Evolutionary conservation across 1,140 invertebrate genomes (phyloP).

Genomic region (Amyelois transitella): DNA sequence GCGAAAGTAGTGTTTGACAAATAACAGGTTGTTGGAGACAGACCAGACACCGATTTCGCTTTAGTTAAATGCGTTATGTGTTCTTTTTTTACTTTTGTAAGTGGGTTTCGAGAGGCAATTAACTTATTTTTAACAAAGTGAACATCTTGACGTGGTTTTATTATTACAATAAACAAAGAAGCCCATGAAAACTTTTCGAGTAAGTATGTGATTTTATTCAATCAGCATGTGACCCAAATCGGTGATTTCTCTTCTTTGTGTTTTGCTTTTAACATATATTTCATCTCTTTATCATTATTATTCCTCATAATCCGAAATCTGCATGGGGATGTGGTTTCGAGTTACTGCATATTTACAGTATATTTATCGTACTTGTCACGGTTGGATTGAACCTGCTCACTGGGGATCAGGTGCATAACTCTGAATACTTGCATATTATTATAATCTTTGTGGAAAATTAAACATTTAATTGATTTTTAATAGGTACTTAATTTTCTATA

Average conservation of each 20-base stretch:
- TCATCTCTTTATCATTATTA: neutral
- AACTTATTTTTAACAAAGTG: conserved; percentile 11
- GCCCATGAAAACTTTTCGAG: neutral
- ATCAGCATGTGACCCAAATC: conserved; percentile 78
- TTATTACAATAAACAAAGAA: conserved; percentile 7
- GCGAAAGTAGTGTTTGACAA: conserved; percentile 60
- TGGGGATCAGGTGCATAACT: conserved; percentile 34
- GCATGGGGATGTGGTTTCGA: neutral
- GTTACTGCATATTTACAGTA: conserved; percentile 20
- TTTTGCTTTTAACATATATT: conserved; percentile 32
- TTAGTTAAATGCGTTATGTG: conserved; percentile 46
- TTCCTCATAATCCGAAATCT: neutral
- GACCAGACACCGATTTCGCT: conserved; percentile 68
- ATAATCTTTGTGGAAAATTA: neutral
- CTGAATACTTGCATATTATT: conserved; percentile 9
- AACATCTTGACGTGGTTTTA: conserved; percentile 2
- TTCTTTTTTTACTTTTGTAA: conserved; percentile 33
- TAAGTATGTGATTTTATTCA: conserved; percentile 27
- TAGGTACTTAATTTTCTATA: neutral
- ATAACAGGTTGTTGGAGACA: conserved; percentile 73
- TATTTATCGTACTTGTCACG: conserved; percentile 49
- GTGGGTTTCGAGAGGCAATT: conserved; percentile 13
- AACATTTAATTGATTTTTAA: neutral
- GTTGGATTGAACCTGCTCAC: conserved; percentile 52
- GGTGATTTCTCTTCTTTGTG: conserved; percentile 71